Evolutionary conservation across 2,113 vertebrate genomes (phyloP).

Genomic region (Ovibos moschatus): DNA sequence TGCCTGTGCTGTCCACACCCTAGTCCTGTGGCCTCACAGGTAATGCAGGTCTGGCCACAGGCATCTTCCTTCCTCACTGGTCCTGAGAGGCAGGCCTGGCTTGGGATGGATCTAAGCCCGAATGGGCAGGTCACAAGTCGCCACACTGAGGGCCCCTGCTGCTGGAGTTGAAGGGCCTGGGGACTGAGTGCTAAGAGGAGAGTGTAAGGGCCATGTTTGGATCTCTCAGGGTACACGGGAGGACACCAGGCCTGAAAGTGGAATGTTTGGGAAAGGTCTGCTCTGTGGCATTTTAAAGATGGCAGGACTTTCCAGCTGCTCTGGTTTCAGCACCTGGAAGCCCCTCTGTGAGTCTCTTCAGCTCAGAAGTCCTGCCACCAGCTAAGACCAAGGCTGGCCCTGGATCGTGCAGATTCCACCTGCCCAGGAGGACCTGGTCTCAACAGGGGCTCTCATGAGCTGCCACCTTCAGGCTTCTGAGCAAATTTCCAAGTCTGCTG

Average conservation of each 20-base stretch:
- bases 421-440: background rate
- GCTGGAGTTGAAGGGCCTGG: background rate
- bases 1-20: background rate
- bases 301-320: background rate
- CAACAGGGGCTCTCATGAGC: background rate
- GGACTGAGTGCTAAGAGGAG: background rate
- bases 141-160: too few species aligned
- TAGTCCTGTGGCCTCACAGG: background rate
- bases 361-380: background rate
- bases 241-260: background rate
- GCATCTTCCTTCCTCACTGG: background rate
- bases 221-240: background rate
- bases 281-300: background rate
- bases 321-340: background rate
- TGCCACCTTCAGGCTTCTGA: background rate
- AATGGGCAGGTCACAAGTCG: background rate
- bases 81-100: background rate
- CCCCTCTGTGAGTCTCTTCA: background rate
- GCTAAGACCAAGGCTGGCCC: background rate
- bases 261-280: background rate
- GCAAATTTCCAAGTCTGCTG: background rate
- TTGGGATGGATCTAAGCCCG: background rate
- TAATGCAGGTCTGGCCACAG: background rate
- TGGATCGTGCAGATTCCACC: fast-evolving
- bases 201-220: background rate